These are phyloP conservation scores for Odontesthes bonariensis DNA, from an alignment of 2,113 vertebrate species.

Conservation along the genomic window DNA sequence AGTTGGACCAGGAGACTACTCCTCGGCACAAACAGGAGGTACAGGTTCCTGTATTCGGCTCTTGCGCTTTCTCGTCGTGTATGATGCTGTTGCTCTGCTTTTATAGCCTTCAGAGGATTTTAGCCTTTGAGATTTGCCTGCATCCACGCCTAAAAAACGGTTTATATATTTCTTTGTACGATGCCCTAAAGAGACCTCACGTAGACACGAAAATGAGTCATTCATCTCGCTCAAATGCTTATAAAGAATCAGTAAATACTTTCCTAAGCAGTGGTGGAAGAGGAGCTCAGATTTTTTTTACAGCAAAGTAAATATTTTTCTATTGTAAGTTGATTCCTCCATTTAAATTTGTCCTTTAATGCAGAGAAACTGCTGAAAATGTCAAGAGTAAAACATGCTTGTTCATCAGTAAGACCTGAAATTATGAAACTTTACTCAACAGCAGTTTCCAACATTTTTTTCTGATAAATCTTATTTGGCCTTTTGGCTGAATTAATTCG, in stretches of 20 bases:
- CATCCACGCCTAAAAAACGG: background rate
- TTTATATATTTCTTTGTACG: constrained; percentile 20
- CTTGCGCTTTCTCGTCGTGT: constrained; percentile 23
- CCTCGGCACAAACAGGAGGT: constrained; percentile 98
- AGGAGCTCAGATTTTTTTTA: background rate
- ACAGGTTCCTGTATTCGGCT: constrained; percentile 71
- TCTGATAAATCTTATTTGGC: too few relatives aligned
- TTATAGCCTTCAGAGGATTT: background rate
- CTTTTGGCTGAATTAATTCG: too few relatives aligned
- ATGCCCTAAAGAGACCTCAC: constrained; percentile 5
- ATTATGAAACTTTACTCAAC: too few relatives aligned
- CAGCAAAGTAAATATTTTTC: too few relatives aligned
- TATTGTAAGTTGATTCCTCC: too few relatives aligned
- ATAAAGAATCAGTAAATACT: constrained; percentile 7
- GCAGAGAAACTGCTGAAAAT: background rate
- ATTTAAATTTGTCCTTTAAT: background rate
- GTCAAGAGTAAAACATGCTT: too few relatives aligned
- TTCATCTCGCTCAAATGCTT: background rate
- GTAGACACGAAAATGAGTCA: background rate
- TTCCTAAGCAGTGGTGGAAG: background rate
- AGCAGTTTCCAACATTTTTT: too few relatives aligned
- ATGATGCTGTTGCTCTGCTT: constrained; percentile 1
- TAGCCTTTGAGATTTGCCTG: background rate
- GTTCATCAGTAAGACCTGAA: too few relatives aligned
- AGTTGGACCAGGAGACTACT: constrained; percentile 95